phyloP scores from a whole-genome alignment of 2,888 invertebrate species.

The Diadegma fenestrale region DNA sequence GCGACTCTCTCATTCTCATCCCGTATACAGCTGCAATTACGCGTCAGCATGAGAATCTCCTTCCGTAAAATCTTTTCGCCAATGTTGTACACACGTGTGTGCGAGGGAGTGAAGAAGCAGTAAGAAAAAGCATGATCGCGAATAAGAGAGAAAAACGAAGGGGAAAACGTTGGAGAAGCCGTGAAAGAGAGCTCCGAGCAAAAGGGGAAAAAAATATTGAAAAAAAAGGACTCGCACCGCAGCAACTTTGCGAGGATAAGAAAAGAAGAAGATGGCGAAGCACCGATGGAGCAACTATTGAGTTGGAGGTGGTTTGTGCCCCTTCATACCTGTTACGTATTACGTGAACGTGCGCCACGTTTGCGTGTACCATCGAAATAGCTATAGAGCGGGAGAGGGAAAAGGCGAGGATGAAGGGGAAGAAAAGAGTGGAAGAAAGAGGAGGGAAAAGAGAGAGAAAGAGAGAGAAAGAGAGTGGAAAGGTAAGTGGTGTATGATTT shows the following conservation, averaged over 20 bases:
- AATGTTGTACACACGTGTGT: conserved; percentile 11
- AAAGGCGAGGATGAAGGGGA: background rate
- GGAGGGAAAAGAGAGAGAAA: background rate
- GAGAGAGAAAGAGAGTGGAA: conserved; percentile 46
- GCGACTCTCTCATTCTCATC: conserved; percentile 42
- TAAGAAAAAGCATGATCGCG: conserved; percentile 33
- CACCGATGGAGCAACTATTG: conserved; percentile 10
- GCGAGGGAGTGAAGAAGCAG: conserved; percentile 63
- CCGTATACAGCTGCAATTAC: conserved; percentile 67
- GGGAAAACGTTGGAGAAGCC: conserved; percentile 24
- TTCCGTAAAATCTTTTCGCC: conserved; percentile 64
- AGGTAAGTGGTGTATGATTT: conserved; percentile 84
- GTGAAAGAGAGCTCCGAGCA: conserved; percentile 33
- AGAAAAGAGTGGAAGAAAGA: conserved; percentile 11
- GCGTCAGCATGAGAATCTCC: conserved; percentile 66
- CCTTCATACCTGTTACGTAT: conserved; percentile 75
- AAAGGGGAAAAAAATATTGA: conserved; percentile 27
- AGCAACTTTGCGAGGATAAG: conserved; percentile 24
- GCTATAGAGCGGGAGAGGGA: conserved; percentile 32
- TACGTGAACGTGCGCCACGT: conserved; percentile 79
- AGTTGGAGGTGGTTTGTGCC: conserved; percentile 62
- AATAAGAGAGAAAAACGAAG: conserved; percentile 32
- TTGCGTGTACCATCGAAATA: conserved; percentile 78
- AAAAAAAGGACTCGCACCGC: background rate
- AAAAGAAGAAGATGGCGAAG: conserved; percentile 35